phyloP scores from a whole-genome alignment of 2,797 vertebrate species.

The Mormyrops boulengeri region DNA sequence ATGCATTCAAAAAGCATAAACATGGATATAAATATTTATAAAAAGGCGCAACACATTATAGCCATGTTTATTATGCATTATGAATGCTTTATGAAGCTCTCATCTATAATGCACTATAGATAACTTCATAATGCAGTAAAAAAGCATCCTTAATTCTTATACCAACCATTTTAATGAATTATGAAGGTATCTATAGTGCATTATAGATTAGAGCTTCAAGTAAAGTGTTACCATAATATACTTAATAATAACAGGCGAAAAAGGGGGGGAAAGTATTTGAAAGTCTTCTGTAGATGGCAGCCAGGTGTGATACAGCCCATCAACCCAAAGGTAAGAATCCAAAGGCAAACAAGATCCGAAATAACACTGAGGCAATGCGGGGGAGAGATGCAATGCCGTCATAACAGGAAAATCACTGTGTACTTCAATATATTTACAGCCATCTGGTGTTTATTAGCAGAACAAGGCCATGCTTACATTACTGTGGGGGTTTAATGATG shows the following conservation, averaged over 20 bases:
- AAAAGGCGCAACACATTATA: not conserved
- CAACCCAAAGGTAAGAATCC: not conserved
- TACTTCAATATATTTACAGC: conserved; percentile 14
- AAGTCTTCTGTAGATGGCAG: not conserved
- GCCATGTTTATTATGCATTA: not conserved
- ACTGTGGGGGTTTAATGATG: not conserved
- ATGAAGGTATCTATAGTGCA: not conserved
- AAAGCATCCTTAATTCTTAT: not conserved
- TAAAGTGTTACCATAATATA: not conserved
- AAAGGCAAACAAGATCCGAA: not conserved
- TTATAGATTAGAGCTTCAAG: not conserved
- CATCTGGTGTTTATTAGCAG: conserved; percentile 24
- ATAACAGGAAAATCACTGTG: not conserved
- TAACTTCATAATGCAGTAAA: not conserved
- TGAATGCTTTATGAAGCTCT: not conserved
- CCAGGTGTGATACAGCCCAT: not conserved
- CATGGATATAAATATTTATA: not conserved
- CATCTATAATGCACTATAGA: not conserved
- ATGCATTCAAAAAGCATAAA: not conserved
- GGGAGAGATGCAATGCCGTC: not conserved
- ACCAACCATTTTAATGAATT: not conserved
- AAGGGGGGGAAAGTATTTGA: not conserved
- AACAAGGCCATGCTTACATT: conserved; percentile 12
- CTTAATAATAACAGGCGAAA: not conserved
- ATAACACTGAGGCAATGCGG: not conserved